Evolutionary conservation across 92 coral and sea anemone genomes (phyloP), one percentile per base, ranked within the genome.

Genomic region (Diadumene lineata): DNA sequence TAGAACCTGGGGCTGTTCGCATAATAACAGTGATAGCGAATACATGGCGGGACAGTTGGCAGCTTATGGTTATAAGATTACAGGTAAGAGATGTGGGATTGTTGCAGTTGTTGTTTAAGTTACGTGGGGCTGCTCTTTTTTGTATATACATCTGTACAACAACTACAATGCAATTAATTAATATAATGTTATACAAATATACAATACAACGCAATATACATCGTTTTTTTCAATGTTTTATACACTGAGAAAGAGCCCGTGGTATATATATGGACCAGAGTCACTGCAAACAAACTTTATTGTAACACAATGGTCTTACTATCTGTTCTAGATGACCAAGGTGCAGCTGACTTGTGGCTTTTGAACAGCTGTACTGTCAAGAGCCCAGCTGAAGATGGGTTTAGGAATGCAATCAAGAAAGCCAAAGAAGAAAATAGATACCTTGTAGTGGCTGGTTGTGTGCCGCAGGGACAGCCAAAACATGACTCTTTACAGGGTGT

Each of bases 1-100:
- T 17, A 79, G 89, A 50, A 94, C 98, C 0, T 94, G 98, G 98
- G 98, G 98, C 34, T 94, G 98, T 68, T 92, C 98, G 19, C 98
- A 94, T 56, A 94, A 94, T 53, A 94, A 94, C 72, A 94, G 98
- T 55, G 98, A 94, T 28, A 90, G 98, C 50, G 98, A 94, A 57
- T 94, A 94, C 55, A 94, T 94, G 98, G 97, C 98, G 1, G 98
- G 98, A 11, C 98, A 94, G 69, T 60, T 94, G 30, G 98, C 98
- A 33, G 94, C 98, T 7, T 94, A 83, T 86, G 98, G 98, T 4
- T 94, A 94, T 69, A 85, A 83, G 68, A 89, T 94, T 30, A 92
- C 92, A 68, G 98, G 98, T 94, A 43, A 17, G 82, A 43, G 43
- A 16, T n/a, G n/a, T n/a, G n/a, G n/a, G n/a, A n/a, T n/a, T n/a